These are phyloP conservation scores for Cyphomyrmex costatus DNA, from an alignment of 1,140 invertebrate species.

Conservation along the genomic window DNA sequence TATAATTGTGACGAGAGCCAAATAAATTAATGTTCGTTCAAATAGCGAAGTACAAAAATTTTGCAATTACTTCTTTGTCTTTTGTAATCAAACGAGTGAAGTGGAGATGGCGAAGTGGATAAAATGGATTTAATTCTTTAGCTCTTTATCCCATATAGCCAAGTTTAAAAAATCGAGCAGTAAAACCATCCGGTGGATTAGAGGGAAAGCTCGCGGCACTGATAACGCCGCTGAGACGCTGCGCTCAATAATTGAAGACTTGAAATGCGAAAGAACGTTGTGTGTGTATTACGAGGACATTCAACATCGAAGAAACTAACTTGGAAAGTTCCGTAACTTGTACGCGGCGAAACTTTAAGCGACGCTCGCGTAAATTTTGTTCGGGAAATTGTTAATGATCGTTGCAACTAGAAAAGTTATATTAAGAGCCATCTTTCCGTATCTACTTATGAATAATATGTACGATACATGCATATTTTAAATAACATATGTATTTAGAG, in stretches of 20 bases:
- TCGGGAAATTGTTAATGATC: constrained; percentile 49
- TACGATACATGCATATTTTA: background rate
- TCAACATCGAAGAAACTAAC: constrained; percentile 31
- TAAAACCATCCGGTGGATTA: constrained; percentile 24
- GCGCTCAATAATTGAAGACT: constrained; percentile 49
- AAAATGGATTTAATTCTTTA: constrained; percentile 37
- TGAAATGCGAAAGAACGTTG: constrained; percentile 37
- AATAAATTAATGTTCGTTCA: background rate
- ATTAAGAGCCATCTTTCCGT: constrained; percentile 12
- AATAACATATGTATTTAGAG: background rate
- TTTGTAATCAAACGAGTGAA: background rate
- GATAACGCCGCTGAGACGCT: constrained; percentile 29
- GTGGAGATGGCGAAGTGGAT: constrained; percentile 7
- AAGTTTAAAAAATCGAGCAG: constrained; percentile 32
- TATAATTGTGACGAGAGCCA: background rate
- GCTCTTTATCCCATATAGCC: background rate
- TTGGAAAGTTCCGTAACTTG: constrained; percentile 42
- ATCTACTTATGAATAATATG: constrained; percentile 7
- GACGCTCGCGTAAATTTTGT: constrained; percentile 37
- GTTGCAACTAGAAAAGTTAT: constrained; percentile 47
- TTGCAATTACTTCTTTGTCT: constrained; percentile 12
- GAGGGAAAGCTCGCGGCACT: constrained; percentile 8
- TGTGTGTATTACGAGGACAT: constrained; percentile 42
- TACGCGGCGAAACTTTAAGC: constrained; percentile 36
- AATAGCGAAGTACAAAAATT: background rate